Evolutionary conservation across 2,888 invertebrate species (phyloP).

Genomic region (Tetranychus truncatus): DNA sequence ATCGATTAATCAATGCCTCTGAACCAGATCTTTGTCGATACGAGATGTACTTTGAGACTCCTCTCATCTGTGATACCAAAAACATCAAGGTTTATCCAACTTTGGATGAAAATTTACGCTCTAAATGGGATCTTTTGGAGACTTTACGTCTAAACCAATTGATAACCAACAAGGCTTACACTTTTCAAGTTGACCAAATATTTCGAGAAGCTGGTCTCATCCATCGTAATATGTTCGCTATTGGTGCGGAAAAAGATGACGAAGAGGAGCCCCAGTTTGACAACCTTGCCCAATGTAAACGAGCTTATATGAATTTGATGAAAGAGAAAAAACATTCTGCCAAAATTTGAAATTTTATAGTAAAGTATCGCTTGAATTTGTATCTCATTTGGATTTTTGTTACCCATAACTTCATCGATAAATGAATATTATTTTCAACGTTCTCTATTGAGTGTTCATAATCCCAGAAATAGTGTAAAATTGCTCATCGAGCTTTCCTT

Average conservation of each 20-base stretch:
- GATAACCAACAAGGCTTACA: not conserved
- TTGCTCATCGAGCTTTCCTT: no score
- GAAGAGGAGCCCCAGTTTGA: not conserved
- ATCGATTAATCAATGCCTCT: not conserved
- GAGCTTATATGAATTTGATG: not conserved
- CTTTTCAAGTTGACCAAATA: not conserved
- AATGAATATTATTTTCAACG: no score
- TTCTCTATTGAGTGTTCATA: no score
- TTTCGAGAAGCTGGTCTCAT: conserved; percentile 2
- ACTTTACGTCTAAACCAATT: not conserved
- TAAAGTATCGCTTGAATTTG: no score
- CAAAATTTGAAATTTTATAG: not conserved
- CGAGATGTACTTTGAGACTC: not conserved
- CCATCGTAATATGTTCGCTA: not conserved
- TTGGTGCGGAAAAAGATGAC: not conserved
- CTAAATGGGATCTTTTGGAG: not conserved
- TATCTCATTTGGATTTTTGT: no score
- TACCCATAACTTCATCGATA: no score
- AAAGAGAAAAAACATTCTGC: not conserved
- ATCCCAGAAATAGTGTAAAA: no score
- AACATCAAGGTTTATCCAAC: not conserved
- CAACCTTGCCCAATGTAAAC: not conserved
- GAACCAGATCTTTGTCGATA: not conserved
- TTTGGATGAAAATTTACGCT: not conserved
- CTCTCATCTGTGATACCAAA: not conserved